Conservation (phyloP, 2,888 invertebrate genomes). For the Vesta saturnalis region DNA sequence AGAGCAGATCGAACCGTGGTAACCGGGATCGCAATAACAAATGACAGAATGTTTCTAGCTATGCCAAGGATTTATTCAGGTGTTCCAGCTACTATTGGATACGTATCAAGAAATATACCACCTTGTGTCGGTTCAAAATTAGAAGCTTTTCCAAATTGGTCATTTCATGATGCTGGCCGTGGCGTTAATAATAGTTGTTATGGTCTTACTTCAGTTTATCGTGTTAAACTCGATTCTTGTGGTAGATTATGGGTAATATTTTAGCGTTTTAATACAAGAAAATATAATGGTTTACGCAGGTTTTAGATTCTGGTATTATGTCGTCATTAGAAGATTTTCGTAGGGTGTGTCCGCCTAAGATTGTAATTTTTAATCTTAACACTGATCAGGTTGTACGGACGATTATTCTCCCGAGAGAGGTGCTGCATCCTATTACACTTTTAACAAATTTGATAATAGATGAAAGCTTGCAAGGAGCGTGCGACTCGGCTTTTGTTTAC, state of each 20-base stretch:
- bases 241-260: slow-evolving; percentile 76
- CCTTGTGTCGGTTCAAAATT: slow-evolving; percentile 72
- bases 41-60: slow-evolving; percentile 78
- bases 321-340: slow-evolving; percentile 76
- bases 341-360: slow-evolving; percentile 79
- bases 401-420: slow-evolving; percentile 78
- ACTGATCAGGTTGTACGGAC: slow-evolving; percentile 76
- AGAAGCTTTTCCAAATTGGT: slow-evolving; percentile 61
- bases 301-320: slow-evolving; percentile 79
- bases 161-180: slow-evolving; percentile 77
- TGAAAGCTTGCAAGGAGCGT: slow-evolving; percentile 72
- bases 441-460: slow-evolving; percentile 84
- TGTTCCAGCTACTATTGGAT: slow-evolving; percentile 78
- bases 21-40: slow-evolving; percentile 78
- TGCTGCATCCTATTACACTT: slow-evolving; percentile 77
- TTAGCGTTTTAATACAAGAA: background rate
- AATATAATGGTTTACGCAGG: too few relatives aligned
- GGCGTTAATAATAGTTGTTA: slow-evolving; percentile 79
- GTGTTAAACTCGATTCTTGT: slow-evolving; percentile 80
- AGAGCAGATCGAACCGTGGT: slow-evolving; percentile 79
- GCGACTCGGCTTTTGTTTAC: slow-evolving; percentile 83
- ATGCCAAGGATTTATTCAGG: slow-evolving; percentile 79
- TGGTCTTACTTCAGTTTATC: slow-evolving; percentile 81
- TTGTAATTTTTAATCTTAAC: slow-evolving; percentile 80
- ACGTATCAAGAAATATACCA: slow-evolving; percentile 72